Evolutionary conservation across 2,113 vertebrate species (phyloP), one percentile per base, ranked within the genome.

Genomic region (Sula dactylatra): DNA sequence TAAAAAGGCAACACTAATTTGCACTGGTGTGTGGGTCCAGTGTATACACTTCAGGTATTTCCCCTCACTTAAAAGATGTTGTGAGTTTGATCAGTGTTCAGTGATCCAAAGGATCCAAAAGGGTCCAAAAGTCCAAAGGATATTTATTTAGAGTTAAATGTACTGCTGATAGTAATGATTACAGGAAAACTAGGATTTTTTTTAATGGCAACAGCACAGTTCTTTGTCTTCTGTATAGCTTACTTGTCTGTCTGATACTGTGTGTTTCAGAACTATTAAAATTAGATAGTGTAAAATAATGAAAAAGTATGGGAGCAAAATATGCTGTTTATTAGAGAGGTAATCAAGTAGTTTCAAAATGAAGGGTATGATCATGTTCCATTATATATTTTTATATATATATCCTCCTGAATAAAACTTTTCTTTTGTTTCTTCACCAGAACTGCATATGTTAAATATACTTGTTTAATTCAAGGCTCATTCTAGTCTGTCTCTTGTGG

Each of bases 1-100:
- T 95, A 80, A 92, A 96, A 72, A 86, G 77, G 72, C 81, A 87
- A 72, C 16, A 25, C 47, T 64, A 11, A 42, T 69, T 89, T 93
- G 25, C 44, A 1, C 20, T 36, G 18, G 18, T 67, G 15, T 56
- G 52, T 80, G 76, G 56, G n/a, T 88, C 79, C 71, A 3, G 32
- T 25, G 19, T 21, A 10, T 36, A 15, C 22, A 7, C 27, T 50
- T 36, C 7, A 82, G 15, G 32, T 61, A 14, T 86, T 90, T 80
- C 29, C 24, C 9, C 15, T 65, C 11, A 13, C 18, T 45, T 54
- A 26, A 54, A 79, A 83, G 62, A 20, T 34, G 11, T 19, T 85
- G 19, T 0, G 1, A 45, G 10, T 70, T 88, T 44, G 10, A 18
- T n/a, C 8, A 1, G 5, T 29, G 31, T 19, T 59, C 36, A 22